Evolutionary conservation across 1,140 invertebrate species (phyloP).

Genomic region (Drosophila santomea): DNA sequence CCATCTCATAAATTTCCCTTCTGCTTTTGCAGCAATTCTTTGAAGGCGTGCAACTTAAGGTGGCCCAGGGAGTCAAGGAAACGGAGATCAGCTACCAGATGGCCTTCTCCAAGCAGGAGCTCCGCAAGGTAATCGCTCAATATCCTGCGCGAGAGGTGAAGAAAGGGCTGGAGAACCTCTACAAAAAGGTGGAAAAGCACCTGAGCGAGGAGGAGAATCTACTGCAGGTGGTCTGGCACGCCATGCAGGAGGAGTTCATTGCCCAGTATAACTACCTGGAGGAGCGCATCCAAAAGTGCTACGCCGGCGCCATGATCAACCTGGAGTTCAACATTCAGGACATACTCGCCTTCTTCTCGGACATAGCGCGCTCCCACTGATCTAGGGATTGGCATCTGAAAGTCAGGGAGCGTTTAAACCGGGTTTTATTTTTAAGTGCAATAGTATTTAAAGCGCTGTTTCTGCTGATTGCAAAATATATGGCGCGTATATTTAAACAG

Average conservation of each 20-base stretch:
- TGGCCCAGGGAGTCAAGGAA: conserved; percentile 96
- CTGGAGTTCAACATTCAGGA: conserved; percentile 98
- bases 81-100: conserved; percentile 99
- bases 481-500: conserved; percentile 67
- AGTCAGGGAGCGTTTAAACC: conserved; percentile 3
- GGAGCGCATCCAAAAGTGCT: conserved; percentile 97
- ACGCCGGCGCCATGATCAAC: conserved; percentile 97
- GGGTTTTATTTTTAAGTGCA: conserved; percentile 73
- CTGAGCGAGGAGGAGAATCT: conserved; percentile 97
- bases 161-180: conserved; percentile 96
- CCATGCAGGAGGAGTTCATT: conserved; percentile 99
- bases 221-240: conserved; percentile 98
- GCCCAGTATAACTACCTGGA: conserved; percentile 98
- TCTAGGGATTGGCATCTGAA: conserved; percentile 1
- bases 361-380: conserved; percentile 97
- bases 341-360: conserved; percentile 98
- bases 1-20: neutral
- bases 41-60: conserved; percentile 96
- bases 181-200: conserved; percentile 99
- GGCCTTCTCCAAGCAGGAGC: conserved; percentile 98
- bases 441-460: conserved; percentile 71
- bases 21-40: conserved; percentile 91
- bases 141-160: conserved; percentile 98
- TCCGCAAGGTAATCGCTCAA: conserved; percentile 97
- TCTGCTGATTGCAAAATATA: conserved; percentile 60